Conservation (phyloP, 2,113 vertebrate species). For the Entosphenus tridentatus region DNA sequence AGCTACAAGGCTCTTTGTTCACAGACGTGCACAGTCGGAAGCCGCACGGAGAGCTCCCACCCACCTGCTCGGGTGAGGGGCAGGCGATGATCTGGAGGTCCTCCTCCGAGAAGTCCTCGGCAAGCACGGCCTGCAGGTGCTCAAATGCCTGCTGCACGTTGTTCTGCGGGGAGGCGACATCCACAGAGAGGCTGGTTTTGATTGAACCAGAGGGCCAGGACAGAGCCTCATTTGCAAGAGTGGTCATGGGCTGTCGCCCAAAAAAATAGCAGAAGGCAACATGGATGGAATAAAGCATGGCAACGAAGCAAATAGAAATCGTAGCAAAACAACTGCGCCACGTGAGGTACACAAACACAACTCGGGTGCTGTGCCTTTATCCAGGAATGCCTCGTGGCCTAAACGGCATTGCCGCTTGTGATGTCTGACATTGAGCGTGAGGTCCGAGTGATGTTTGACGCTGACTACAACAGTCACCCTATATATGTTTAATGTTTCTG, state of each 20-base stretch:
- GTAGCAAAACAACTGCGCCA: no score
- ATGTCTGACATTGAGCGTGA: no score
- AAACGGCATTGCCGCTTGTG: no score
- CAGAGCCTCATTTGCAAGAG: neutral
- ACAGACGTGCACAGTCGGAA: no score
- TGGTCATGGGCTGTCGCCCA: neutral
- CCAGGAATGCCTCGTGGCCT: no score
- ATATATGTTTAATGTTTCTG: no score
- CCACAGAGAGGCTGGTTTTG: neutral
- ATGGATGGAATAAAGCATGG: neutral
- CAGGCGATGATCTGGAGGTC: conserved; percentile 79
- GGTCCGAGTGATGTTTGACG: no score
- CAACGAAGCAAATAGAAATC: neutral
- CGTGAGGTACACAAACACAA: no score
- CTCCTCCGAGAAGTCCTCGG: conserved; percentile 71
- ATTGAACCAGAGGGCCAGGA: neutral
- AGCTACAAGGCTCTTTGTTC: no score
- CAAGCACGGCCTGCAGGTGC: conserved; percentile 53
- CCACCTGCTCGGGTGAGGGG: conserved; percentile 85
- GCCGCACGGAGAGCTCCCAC: neutral
- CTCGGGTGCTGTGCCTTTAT: no score
- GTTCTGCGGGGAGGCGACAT: conserved; percentile 29
- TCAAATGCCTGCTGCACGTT: conserved; percentile 91
- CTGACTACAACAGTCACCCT: no score
- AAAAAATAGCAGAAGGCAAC: neutral